These are phyloP conservation scores for Ovis aries DNA, from an alignment of 2,113 vertebrate species.

Conservation along the genomic window ARS-UI_Ramb_v3.0 NC_056077.1:39639501-39640000, in stretches of 20 bases:
- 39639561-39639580: not conserved
- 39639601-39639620: not conserved
- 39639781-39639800: not conserved
- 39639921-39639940: not conserved
- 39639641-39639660: not conserved
- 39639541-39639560: not conserved
- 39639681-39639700: not conserved
- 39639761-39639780: not conserved
- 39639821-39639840: not conserved
- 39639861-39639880: not conserved
- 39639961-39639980: not conserved
- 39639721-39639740: not conserved
- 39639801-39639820: not conserved
- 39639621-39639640: not conserved
- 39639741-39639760: not conserved
- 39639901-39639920: not conserved
- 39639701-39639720: not conserved
- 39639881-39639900: not conserved
- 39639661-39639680: not conserved
- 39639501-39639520: not conserved
- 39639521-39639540: not conserved
- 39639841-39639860: not conserved
- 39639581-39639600: not conserved
- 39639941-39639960: not conserved
- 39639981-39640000: not conserved